These are phyloP conservation scores for Lypha dubia DNA, from an alignment of 2,888 invertebrate species.

Conservation along the genomic window DNA sequence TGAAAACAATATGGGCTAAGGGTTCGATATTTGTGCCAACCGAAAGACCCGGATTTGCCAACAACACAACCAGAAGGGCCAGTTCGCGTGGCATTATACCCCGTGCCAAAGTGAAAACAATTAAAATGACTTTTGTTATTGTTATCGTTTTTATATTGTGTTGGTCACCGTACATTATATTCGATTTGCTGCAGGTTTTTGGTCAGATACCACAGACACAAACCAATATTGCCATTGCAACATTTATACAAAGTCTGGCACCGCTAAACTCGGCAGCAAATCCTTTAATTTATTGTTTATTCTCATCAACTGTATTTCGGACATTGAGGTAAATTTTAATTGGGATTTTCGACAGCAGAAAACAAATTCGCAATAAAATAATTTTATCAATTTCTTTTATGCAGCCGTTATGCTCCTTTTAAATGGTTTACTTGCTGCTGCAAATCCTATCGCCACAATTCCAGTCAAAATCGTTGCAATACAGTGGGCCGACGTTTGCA, in stretches of 20 bases:
- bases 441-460: constrained; percentile 80
- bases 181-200: constrained; percentile 95
- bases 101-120: constrained; percentile 97
- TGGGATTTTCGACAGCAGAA: neutral
- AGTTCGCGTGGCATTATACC: constrained; percentile 97
- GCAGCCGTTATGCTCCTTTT: constrained; percentile 86
- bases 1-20: constrained; percentile 96
- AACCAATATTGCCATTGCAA: constrained; percentile 92
- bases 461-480: constrained; percentile 80
- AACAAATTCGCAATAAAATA: too few relatives aligned
- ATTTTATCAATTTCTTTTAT: constrained; percentile 48
- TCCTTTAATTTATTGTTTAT: constrained; percentile 96
- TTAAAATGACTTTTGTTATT: constrained; percentile 98
- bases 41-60: constrained; percentile 80
- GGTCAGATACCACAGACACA: constrained; percentile 91
- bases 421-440: constrained; percentile 87
- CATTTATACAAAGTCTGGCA: constrained; percentile 95
- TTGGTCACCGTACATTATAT: constrained; percentile 97
- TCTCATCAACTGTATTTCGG: constrained; percentile 94
- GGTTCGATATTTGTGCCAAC: constrained; percentile 82
- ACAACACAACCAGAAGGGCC: constrained; percentile 88
- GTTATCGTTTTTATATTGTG: constrained; percentile 97
- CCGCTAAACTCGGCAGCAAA: constrained; percentile 97
- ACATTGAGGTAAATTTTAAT: constrained; percentile 88
- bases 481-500: constrained; percentile 82